phyloP scores from a whole-genome alignment of 2,797 vertebrate genomes.

The Furcifer pardalis region DNA sequence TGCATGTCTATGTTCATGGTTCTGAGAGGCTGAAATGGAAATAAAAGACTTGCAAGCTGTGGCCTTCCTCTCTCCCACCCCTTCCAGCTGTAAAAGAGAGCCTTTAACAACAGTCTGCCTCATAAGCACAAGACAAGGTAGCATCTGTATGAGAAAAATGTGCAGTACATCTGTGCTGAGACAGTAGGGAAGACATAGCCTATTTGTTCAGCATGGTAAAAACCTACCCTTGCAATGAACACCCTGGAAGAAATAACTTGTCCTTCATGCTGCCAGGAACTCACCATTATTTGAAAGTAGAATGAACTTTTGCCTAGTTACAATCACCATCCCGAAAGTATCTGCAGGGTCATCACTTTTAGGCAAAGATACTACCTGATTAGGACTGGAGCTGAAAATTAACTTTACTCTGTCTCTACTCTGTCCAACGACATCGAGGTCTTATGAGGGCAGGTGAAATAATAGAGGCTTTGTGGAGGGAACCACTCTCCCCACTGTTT shows the following conservation, averaged over 20 bases:
- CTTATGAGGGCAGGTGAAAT: not conserved
- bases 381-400: not conserved
- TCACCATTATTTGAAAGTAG: not conserved
- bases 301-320: not conserved
- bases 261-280: not conserved
- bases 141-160: not conserved
- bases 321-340: not conserved
- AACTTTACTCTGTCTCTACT: slow-evolving; percentile 1
- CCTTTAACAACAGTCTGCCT: not conserved
- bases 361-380: not conserved
- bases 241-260: too few species aligned
- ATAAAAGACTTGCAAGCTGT: not conserved
- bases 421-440: not conserved
- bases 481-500: not conserved
- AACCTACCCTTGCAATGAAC: not conserved
- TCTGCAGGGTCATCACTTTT: not conserved
- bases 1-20: not conserved
- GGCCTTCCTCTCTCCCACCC: not conserved
- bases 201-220: not conserved
- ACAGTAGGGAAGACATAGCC: not conserved
- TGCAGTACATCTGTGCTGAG: not conserved
- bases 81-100: too few species aligned
- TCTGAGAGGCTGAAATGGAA: not conserved
- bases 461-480: too few species aligned
- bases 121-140: not conserved